These are phyloP conservation scores for Drosophila glabriapex DNA, from an alignment of 2,888 invertebrate genomes.

Conservation along the genomic window DNA sequence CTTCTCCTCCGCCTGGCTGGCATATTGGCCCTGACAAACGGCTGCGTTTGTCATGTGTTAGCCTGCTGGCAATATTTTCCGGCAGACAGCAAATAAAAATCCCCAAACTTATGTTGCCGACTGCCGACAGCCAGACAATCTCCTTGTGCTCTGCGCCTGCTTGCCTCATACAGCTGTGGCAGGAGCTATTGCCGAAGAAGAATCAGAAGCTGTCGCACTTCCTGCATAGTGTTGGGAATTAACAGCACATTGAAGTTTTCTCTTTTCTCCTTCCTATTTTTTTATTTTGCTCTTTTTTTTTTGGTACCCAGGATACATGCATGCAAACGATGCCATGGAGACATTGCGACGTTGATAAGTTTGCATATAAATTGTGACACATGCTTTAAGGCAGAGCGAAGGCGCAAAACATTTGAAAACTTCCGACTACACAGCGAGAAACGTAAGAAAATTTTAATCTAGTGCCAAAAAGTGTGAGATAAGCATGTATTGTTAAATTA, in stretches of 20 bases:
- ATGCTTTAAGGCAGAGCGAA: conserved; percentile 30
- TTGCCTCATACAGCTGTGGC: conserved; percentile 32
- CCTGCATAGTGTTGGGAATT: conserved; percentile 67
- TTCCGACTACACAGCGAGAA: conserved; percentile 7
- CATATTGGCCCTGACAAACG: conserved; percentile 75
- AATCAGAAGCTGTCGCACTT: conserved; percentile 42
- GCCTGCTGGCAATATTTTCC: conserved; percentile 78
- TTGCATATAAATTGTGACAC: conserved; percentile 81
- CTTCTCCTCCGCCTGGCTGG: not conserved
- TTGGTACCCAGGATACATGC: conserved; percentile 49
- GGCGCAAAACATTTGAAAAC: conserved; percentile 38
- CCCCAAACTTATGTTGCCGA: conserved; percentile 79
- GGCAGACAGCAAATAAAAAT: conserved; percentile 80
- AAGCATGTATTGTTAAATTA: not conserved
- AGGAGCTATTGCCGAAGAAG: conserved; percentile 9
- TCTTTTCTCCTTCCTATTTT: not conserved
- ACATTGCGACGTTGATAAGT: conserved; percentile 78
- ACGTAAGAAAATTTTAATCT: not conserved
- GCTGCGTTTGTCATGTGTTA: conserved; percentile 81
- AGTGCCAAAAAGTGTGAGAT: not conserved
- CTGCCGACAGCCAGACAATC: conserved; percentile 53
- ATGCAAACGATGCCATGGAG: conserved; percentile 76
- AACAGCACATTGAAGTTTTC: conserved; percentile 71
- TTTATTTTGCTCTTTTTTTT: conserved; percentile 23
- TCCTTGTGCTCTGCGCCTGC: conserved; percentile 38